These are phyloP conservation scores for Microchrysa polita DNA, from an alignment of 2,888 invertebrate species.

Conservation along the genomic window DNA sequence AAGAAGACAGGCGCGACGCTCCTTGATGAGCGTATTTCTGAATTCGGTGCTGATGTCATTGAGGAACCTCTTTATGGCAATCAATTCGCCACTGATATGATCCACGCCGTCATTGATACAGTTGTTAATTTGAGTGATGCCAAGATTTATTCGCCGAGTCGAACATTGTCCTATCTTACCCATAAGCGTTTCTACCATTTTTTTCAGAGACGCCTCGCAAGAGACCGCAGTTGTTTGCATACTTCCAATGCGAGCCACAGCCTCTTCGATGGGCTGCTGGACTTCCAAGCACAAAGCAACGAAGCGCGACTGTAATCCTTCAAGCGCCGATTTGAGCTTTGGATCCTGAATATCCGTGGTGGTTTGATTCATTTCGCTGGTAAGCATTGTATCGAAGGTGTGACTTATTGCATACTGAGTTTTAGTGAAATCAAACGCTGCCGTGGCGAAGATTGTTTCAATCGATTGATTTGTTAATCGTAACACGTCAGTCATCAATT, in stretches of 20 bases:
- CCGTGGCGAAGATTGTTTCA: not conserved
- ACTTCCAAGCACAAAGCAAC: not conserved
- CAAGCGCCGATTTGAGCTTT: not conserved
- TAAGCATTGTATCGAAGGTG: constrained; percentile 8
- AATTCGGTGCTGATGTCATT: not conserved
- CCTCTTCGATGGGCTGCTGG: not conserved
- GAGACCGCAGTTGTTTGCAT: not conserved
- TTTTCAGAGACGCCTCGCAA: constrained; percentile 10
- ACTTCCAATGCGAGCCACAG: not conserved
- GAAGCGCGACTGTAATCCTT: constrained; percentile 14
- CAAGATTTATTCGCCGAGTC: not conserved
- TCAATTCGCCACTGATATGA: not conserved
- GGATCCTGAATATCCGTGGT: not conserved
- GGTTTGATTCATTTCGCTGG: constrained; percentile 15
- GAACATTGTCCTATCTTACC: constrained; percentile 12
- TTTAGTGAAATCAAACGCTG: constrained; percentile 2
- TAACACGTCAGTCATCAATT: constrained; percentile 10
- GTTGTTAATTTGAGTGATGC: constrained; percentile 26
- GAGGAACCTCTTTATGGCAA: constrained; percentile 1
- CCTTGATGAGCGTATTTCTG: not conserved
- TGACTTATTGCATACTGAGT: not conserved
- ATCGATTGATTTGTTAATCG: constrained; percentile 4
- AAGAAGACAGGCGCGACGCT: not conserved
- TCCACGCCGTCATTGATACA: constrained; percentile 26
- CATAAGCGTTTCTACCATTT: not conserved